Percentiles rank a stretch among this genome's conserved stretches.
Conservation (phyloP, 2,797 vertebrate genomes). For the Macrochelys suwanniensis region DNA sequence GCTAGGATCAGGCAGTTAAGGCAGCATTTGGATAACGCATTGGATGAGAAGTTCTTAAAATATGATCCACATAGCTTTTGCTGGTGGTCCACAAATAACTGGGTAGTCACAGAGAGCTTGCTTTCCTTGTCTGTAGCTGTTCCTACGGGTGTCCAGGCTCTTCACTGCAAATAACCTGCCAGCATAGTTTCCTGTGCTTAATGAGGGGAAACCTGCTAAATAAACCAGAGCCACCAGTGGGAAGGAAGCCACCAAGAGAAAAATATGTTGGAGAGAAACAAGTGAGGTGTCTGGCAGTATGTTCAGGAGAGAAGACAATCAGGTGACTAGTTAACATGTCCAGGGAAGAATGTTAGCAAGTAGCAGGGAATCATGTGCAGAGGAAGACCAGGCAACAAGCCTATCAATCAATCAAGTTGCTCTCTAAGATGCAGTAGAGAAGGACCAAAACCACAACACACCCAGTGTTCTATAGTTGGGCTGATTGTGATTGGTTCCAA, state of each 20-base stretch:
- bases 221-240: neutral
- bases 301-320: neutral
- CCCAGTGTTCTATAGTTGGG: neutral
- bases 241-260: neutral
- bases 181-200: neutral
- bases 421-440: neutral
- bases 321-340: neutral
- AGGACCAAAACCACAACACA: neutral
- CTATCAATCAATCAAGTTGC: neutral
- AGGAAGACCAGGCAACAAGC: neutral
- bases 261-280: neutral
- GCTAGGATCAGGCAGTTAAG: constrained; percentile 6
- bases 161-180: neutral
- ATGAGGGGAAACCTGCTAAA: neutral
- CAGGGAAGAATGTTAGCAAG: neutral
- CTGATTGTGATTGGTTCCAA: neutral
- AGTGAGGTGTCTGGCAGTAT: neutral
- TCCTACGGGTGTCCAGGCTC: neutral
- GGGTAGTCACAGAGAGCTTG: constrained; percentile 44
- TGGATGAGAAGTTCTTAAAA: neutral
- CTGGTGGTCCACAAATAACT: constrained; percentile 57
- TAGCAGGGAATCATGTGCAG: fast-evolving
- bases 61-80: neutral
- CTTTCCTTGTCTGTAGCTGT: constrained; percentile 6
- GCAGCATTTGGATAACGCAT: constrained; percentile 40